Base-by-base conservation (phyloP, 2,797 vertebrate genomes). In the Lindbergichthys nudifrons region DNA sequence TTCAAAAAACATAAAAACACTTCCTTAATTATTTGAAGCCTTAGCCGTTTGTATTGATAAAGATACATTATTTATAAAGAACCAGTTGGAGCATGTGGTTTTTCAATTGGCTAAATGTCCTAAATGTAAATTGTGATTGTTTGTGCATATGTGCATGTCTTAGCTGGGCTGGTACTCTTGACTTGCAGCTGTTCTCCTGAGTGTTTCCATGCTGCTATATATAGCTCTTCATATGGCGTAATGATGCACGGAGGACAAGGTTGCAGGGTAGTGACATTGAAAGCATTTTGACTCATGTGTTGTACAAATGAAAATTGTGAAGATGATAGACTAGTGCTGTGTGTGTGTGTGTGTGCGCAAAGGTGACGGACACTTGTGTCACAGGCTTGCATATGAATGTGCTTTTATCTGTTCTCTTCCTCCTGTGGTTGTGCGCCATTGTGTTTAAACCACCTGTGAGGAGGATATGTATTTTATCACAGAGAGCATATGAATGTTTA, bases 211-310 rank as follows among this genome's bases (percentile, higher is more conserved):
- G 72, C 71, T 74, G 81, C 89, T 94, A 93, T 90, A 89, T 92
- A 88, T 93, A 93, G 90, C 79, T 65, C 74, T 74, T 92, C 73
- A 77, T 91, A 81, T 88, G 90, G 79, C 87, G 73, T 82, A 81
- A 88, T 85, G 88, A 91, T 86, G 88, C 75, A 74, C 82, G 65
- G 81, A 90, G 85, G 87, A 87, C 77, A 69, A 73, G 81, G 87
- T 82, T 87, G 76, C 80, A 83, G 82, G 80, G 67, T 80, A 77
- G 86, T 77, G 80, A 84, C 86, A 90, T 63, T 88, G 91, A 84
- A 89, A 79, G 85, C 71, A 70, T 84, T 85, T 87, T 74, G 73
- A 86, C 73, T 88, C 74, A 60, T 80, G 70, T 78, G 68, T 82
- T 84, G 73, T 58, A 60, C 80, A 79, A 75, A 90, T 86, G 65